These are phyloP conservation scores for Phoxinus dragarum DNA, from an alignment of 2,797 vertebrate genomes.

Conservation along the genomic window DNA sequence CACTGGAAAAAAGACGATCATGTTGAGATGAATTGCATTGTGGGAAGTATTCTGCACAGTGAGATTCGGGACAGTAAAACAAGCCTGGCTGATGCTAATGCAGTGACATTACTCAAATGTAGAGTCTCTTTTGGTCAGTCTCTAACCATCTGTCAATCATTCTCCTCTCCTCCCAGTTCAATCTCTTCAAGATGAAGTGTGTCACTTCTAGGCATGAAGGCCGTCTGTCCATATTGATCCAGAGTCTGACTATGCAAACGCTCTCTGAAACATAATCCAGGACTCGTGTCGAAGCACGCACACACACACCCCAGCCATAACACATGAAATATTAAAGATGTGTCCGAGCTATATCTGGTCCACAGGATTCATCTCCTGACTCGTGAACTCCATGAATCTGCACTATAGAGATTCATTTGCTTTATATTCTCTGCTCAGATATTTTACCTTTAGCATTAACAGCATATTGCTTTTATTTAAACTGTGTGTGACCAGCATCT, in stretches of 20 bases:
- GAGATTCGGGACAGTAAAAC: neutral
- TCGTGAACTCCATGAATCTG: neutral
- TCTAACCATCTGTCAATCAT: neutral
- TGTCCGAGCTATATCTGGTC: neutral
- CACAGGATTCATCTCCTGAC: neutral
- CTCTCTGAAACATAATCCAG: neutral
- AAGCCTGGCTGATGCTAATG: neutral
- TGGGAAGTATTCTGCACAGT: neutral
- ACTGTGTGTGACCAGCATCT: neutral
- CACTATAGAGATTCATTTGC: neutral
- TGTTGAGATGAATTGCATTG: neutral
- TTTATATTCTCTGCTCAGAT: neutral
- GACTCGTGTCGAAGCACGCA: neutral
- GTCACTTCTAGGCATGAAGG: neutral
- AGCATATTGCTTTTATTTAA: neutral
- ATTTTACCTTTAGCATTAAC: neutral
- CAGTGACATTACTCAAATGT: neutral
- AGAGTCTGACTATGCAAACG: neutral
- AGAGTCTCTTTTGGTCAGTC: neutral
- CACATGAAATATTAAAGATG: conserved; percentile 27
- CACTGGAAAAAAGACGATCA: neutral
- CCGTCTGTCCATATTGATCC: neutral
- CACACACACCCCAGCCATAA: neutral
- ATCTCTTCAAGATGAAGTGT: neutral
- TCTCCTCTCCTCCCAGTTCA: neutral